Percentiles rank a stretch among this genome's conserved stretches.
These are phyloP conservation scores for Rotaria magnacalcarata DNA, from an alignment of 2,888 invertebrate genomes.

Conservation along the genomic window DNA sequence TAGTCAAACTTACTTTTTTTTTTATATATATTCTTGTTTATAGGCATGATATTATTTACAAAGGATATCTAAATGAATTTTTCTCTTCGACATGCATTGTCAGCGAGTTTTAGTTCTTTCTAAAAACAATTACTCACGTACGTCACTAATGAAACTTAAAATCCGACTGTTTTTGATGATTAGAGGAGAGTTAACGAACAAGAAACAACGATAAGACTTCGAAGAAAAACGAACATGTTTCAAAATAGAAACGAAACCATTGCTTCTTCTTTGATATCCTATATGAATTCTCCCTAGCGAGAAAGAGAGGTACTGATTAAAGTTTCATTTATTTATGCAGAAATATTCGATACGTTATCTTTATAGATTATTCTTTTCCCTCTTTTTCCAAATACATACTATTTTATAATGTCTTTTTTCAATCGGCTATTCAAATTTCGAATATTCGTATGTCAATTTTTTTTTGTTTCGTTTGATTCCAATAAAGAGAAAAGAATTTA, in stretches of 20 bases:
- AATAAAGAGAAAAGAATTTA: neutral
- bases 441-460: neutral
- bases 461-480: neutral
- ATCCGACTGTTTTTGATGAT: too few species aligned
- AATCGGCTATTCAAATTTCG: conserved; percentile 11
- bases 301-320: neutral
- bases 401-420: neutral
- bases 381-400: neutral
- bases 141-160: too few species aligned
- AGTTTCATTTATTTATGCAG: neutral
- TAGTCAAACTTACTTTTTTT: neutral
- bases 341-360: neutral
- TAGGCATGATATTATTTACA: neutral
- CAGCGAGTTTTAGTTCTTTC: too few species aligned
- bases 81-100: too few species aligned
- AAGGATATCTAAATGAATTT: too few species aligned
- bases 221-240: too few species aligned
- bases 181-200: too few species aligned
- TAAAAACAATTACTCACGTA: too few species aligned
- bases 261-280: too few species aligned
- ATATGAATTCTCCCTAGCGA: too few species aligned
- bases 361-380: neutral
- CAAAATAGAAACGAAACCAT: too few species aligned
- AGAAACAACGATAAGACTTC: too few species aligned
- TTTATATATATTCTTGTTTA: neutral